These are phyloP conservation scores for Arizona elegans DNA, from an alignment of 2,113 vertebrate genomes.

Conservation along the genomic window DNA sequence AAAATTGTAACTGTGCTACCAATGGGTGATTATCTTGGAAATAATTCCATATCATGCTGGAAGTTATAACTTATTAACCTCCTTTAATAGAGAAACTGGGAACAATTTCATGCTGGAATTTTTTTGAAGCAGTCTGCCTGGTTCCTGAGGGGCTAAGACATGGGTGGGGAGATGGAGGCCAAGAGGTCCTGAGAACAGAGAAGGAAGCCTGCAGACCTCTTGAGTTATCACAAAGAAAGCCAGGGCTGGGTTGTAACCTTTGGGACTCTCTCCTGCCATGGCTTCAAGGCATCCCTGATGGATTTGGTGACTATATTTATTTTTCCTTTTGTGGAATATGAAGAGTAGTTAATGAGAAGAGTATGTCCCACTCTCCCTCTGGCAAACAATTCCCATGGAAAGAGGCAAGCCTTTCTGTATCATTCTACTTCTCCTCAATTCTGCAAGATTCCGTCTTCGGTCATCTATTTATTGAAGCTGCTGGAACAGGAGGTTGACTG, in stretches of 20 bases:
- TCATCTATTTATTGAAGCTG: background rate
- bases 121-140: background rate
- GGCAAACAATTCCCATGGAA: background rate
- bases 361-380: background rate
- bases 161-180: background rate
- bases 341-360: background rate
- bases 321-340: background rate
- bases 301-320: background rate
- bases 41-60: background rate
- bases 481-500: background rate
- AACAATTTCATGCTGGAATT: background rate
- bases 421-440: background rate
- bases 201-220: background rate
- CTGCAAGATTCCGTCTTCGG: background rate
- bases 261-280: background rate
- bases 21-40: background rate
- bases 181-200: constrained; percentile 3
- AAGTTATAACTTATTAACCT: background rate
- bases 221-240: background rate
- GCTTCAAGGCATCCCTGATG: background rate
- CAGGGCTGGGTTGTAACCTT: background rate
- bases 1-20: background rate
- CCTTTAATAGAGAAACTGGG: background rate
- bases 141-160: background rate
- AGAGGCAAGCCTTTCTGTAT: background rate